These are phyloP conservation scores for human (Homo sapiens) DNA, from an alignment of 2,113 vertebrate genomes.

Conservation along the genomic window DNA sequence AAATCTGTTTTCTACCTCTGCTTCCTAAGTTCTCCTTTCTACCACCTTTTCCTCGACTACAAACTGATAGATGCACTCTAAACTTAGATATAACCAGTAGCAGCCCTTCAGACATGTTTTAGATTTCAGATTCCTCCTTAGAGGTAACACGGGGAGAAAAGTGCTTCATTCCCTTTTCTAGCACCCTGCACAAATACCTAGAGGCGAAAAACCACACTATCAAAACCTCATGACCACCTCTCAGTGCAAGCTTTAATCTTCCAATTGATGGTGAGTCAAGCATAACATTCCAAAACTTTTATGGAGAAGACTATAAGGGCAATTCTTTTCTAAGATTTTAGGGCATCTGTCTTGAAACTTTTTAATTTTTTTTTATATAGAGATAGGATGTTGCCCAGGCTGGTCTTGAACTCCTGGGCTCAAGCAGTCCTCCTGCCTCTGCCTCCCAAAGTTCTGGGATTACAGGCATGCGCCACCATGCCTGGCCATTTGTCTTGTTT, in stretches of 20 bases:
- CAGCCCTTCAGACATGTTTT: background rate
- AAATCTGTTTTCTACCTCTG: constrained; percentile 17
- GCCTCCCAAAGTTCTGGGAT: too few relatives aligned
- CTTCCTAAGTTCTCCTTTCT: background rate
- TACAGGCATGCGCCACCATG: too few relatives aligned
- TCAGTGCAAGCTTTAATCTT: background rate
- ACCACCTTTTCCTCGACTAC: background rate
- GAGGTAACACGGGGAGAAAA: background rate
- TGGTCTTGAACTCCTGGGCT: too few relatives aligned
- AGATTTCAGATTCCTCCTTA: background rate
- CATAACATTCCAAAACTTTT: background rate
- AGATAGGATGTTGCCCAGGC: too few relatives aligned
- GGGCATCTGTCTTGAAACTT: background rate
- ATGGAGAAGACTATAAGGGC: background rate
- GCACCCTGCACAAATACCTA: background rate
- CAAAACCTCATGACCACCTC: background rate
- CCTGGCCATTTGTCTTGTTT: background rate
- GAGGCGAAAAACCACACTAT: background rate
- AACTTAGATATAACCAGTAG: background rate
- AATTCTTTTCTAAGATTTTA: background rate
- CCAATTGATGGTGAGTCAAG: background rate
- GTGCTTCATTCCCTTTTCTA: background rate
- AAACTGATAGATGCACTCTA: background rate
- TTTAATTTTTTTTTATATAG: too few relatives aligned
- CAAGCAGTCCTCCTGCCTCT: too few relatives aligned